Evolutionary conservation across 2,113 vertebrate genomes (phyloP), one percentile per base, ranked within the genome.

Genomic region (Hepsetus odoe): DNA sequence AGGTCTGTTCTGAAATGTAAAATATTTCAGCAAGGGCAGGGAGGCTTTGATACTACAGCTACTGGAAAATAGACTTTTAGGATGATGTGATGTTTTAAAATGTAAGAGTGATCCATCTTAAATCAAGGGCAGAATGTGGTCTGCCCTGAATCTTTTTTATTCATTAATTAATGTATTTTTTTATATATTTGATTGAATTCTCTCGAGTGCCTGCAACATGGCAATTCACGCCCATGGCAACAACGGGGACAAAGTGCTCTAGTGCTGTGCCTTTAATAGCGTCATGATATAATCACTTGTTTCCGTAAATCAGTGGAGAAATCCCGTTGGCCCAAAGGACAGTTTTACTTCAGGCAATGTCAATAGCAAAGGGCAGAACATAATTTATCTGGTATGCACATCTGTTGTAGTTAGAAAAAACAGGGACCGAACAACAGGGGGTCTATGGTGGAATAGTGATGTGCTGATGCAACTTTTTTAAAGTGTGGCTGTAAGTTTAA

Each of bases 381-480:
- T 72, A 56, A 82, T 83, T 83, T 72, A 79, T 85, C 61, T 81
- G 72, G 70, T 68, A 73, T 35, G 65, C 72, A 55, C 81, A 85
- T 83, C 73, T 76, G 58, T 69, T 81, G 75, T 82, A 74, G 46
- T 76, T 44, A 65, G 61, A 68, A 32, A 30, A 61, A 69, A 74
- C 53, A 64, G 32, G 28, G 49, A 22, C 35, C 30, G 65, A 59
- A 65, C 51, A 61, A 70, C 70, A 64, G 59, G 30, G 49, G 40
- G 55, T 66, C 44, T 32, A 38, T 13, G 16, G 16, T 30, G 58
- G 40, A 81, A 72, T 76, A 53, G 76, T 53, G 65, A 74, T 68
- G 51, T 49, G 56, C 35, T 56, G 20, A 77, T 55, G 30, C 22
- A 38, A 32, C 3, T 56, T 71, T 22, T 33, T 40, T 1, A 42